phyloP scores from a whole-genome alignment of 1,140 invertebrate genomes.

The Papilio glaucus region DNA sequence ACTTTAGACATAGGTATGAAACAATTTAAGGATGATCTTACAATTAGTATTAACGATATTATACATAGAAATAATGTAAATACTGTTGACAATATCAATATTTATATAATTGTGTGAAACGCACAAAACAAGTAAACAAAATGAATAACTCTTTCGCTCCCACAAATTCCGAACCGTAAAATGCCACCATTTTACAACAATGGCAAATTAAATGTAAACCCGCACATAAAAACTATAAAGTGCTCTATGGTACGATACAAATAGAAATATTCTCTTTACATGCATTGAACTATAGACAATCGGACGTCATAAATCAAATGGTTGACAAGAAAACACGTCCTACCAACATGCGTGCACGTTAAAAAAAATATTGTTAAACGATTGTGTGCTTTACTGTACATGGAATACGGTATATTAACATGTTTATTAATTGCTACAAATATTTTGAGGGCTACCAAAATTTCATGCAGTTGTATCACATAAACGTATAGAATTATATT shows the following conservation, averaged over 20 bases:
- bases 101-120: background rate
- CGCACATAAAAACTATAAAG: constrained; percentile 71
- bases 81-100: too few species aligned
- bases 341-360: constrained; percentile 47
- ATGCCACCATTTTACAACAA: constrained; percentile 66
- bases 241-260: constrained; percentile 59
- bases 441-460: constrained; percentile 10
- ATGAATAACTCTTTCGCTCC: constrained; percentile 54
- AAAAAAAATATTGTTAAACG: constrained; percentile 31
- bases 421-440: constrained; percentile 9
- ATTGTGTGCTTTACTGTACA: constrained; percentile 43
- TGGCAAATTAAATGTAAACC: constrained; percentile 77
- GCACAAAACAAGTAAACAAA: constrained; percentile 39
- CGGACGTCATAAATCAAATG: constrained; percentile 76
- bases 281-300: constrained; percentile 78
- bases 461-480: background rate
- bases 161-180: constrained; percentile 69
- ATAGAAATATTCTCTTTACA: constrained; percentile 78
- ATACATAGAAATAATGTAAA: too few species aligned
- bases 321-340: constrained; percentile 74
- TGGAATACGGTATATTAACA: constrained; percentile 39
- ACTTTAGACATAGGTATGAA: too few species aligned
- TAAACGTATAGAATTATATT: background rate
- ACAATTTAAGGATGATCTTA: too few species aligned
- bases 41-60: too few species aligned